These are phyloP conservation scores for Psilanteris sp. DNA, from an alignment of 1,140 invertebrate species.

Conservation along the genomic window DNA sequence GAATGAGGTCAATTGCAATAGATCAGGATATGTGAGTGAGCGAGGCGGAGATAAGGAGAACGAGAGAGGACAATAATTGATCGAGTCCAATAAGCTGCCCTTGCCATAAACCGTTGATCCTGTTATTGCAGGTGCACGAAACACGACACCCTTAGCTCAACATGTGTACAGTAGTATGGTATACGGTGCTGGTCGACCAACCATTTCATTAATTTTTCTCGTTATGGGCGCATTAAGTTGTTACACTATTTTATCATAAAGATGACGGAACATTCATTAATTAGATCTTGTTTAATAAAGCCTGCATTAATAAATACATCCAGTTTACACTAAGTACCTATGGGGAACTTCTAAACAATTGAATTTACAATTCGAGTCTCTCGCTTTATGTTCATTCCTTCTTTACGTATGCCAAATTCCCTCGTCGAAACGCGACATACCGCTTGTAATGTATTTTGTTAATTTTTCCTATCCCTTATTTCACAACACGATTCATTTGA, in stretches of 20 bases:
- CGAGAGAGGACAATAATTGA: slow-evolving; percentile 62
- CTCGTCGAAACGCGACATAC: too few species aligned
- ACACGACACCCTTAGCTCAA: slow-evolving; percentile 58
- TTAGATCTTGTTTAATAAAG: slow-evolving; percentile 18
- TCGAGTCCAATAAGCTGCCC: slow-evolving; percentile 62
- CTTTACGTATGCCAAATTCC: too few species aligned
- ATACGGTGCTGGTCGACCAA: slow-evolving; percentile 34
- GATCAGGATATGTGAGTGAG: slow-evolving; percentile 60
- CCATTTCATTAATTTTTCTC: slow-evolving; percentile 59
- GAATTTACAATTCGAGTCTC: not conserved
- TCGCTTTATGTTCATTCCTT: too few species aligned
- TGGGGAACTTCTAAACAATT: slow-evolving; percentile 9
- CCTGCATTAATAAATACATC: slow-evolving; percentile 4
- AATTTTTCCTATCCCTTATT: too few species aligned
- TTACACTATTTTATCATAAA: slow-evolving; percentile 43
- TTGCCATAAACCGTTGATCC: slow-evolving; percentile 65
- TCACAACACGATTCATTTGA: too few species aligned
- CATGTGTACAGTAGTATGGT: slow-evolving; percentile 55
- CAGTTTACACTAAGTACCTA: too few species aligned
- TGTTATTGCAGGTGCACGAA: slow-evolving; percentile 61
- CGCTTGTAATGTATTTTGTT: too few species aligned
- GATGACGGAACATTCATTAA: slow-evolving; percentile 25
- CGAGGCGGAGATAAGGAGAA: slow-evolving; percentile 54
- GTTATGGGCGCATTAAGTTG: slow-evolving; percentile 35
- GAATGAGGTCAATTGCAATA: slow-evolving; percentile 59